Evolutionary conservation across 2,113 vertebrate species (phyloP), one percentile per base, ranked within the genome.

Genomic region (Naja naja): DNA sequence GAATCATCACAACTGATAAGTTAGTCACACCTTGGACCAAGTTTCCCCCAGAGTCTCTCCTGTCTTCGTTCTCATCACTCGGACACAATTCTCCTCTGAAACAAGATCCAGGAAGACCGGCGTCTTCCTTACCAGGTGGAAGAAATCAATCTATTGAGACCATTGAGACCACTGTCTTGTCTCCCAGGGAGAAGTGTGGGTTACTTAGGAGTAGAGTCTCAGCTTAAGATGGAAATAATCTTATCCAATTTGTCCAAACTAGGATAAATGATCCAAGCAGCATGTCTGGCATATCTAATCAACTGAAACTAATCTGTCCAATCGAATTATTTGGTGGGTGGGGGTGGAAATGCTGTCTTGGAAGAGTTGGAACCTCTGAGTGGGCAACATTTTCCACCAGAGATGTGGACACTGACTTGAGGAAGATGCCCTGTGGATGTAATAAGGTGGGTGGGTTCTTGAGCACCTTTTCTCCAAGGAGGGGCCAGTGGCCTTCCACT

Each of bases 141-240:
- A 87, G 93, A 95, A 95, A 90, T 45, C 88, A 30, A 90, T 92
- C 49, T 53, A 9, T 56, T 9, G 91, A 69, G 69, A 47, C 91
- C 56, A 30, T 92, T 74, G 86, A 53, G 39, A 86, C 58, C 11
- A 12, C 34, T 2, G 0, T 39, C 20, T 54, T 1, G 27, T 18
- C 8, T 88, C 81, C 54, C 54, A 58, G 53, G 12, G 52, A 55
- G 23, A 43, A 10, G 69, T 20, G 52, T 12, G 25, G 23, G 25
- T 56, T 56, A 85, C 53, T 20, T 86, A 4, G 10, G 25, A 55
- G 74, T 18, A 55, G 25, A 85, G 25, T 55, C 34, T 39, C 10
- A 30, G 0, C 25, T 53, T n/a, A 55, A 27, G 18, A 5, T 56
- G 12, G 45, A 8, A 3, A 34, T 53, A 11, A 25, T 54, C 69